These are phyloP conservation scores for Heterodera schachtii DNA, from an alignment of 1,140 invertebrate genomes.

Conservation along the genomic window DNA sequence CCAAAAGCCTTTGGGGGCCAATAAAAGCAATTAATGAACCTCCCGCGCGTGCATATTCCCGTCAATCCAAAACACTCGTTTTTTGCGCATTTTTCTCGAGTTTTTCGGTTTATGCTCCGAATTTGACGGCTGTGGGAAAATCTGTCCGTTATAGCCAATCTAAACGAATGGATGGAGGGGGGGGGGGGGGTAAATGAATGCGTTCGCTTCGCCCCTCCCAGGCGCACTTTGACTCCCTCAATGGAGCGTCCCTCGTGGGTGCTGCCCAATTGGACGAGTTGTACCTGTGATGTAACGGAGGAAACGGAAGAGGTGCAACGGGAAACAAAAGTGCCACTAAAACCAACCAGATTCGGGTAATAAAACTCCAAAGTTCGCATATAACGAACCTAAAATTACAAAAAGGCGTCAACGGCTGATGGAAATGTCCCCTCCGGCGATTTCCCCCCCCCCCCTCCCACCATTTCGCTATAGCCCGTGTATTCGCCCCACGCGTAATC, in stretches of 20 bases:
- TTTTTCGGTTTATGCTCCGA: not conserved
- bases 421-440: not conserved
- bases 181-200: no score
- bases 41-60: slow-evolving; percentile 63
- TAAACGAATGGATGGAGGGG: slow-evolving; percentile 31
- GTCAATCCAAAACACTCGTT: slow-evolving; percentile 61
- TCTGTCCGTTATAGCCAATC: slow-evolving; percentile 57
- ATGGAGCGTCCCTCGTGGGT: slow-evolving; percentile 64
- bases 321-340: not conserved
- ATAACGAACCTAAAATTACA: slow-evolving; percentile 17
- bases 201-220: slow-evolving; percentile 19
- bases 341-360: slow-evolving; percentile 51
- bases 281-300: slow-evolving; percentile 19
- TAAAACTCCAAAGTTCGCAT: slow-evolving; percentile 58
- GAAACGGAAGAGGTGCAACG: no score
- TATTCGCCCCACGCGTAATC: slow-evolving; percentile 62
- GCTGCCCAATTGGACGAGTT: slow-evolving; percentile 56
- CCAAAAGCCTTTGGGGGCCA: not conserved
- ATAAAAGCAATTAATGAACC: not conserved
- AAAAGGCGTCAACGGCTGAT: no score
- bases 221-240: slow-evolving; percentile 57
- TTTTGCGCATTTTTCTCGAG: slow-evolving; percentile 22
- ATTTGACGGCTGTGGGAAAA: slow-evolving; percentile 4
- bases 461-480: slow-evolving; percentile 53
- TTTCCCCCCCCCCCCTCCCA: slow-evolving; percentile 46